Conservation (phyloP, 2,797 vertebrate genomes). For the Spinibarbus caldwelli region DNA sequence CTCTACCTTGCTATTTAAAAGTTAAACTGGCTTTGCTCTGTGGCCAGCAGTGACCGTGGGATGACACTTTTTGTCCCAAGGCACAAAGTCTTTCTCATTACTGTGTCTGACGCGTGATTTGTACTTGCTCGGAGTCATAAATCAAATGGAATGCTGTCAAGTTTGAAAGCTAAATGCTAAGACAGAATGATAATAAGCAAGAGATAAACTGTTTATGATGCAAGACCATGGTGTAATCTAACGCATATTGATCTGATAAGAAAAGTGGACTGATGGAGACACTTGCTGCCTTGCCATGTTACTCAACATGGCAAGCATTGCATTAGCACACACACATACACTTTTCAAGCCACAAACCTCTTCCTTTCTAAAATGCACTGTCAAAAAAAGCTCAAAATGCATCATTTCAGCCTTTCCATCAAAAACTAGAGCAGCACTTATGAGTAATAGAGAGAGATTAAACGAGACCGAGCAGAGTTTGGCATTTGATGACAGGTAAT, state of each 20-base stretch:
- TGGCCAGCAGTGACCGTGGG: neutral
- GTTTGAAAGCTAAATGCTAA: neutral
- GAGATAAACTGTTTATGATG: conserved; percentile 19
- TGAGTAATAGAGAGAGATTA: conserved; percentile 26
- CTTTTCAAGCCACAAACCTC: neutral
- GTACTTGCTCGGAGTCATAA: neutral
- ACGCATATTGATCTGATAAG: conserved; percentile 20
- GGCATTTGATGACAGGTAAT: conserved; percentile 43
- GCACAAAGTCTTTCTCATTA: conserved; percentile 19
- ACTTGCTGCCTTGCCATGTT: neutral
- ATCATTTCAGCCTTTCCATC: conserved; percentile 3
- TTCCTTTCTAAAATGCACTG: neutral
- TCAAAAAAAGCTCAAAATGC: neutral
- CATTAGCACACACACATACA: neutral
- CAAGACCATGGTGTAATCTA: neutral
- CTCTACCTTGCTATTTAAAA: neutral
- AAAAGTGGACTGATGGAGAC: neutral
- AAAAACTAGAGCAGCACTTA: neutral
- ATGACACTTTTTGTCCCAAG: neutral
- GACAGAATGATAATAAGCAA: neutral
- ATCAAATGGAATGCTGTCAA: neutral
- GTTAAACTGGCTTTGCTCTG: neutral
- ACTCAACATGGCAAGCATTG: neutral
- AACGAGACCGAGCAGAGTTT: neutral
- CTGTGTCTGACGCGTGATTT: conserved; percentile 1